Evolutionary conservation across 2,113 vertebrate genomes (phyloP).

Genomic region (Carlito syrichta): DNA sequence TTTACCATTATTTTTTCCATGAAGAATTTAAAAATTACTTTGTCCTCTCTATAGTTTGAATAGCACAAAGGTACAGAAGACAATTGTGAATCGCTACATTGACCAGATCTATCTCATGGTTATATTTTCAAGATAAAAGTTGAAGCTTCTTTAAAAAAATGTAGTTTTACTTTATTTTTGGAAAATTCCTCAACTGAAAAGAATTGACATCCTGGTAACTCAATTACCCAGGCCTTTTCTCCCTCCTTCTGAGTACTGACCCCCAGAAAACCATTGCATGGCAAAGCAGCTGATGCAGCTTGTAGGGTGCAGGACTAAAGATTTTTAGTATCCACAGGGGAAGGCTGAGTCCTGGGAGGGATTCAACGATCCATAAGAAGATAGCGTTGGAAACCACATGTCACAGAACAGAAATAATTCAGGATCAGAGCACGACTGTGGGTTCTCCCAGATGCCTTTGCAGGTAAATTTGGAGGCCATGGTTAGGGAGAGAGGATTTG

Average conservation of each 20-base stretch:
- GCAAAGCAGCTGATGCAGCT: background rate
- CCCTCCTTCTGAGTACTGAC: conserved; percentile 26
- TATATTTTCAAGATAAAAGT: conserved; percentile 53
- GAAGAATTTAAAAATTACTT: background rate
- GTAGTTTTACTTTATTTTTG: conserved; percentile 58
- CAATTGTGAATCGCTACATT: background rate
- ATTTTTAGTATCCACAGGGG: conserved; percentile 53
- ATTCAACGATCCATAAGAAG: conserved; percentile 55
- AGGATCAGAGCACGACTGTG: background rate
- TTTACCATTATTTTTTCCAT: background rate
- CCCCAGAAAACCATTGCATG: background rate
- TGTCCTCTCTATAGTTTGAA: background rate
- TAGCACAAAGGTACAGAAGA: background rate
- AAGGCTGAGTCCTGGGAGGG: conserved; percentile 45
- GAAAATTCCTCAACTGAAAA: conserved; percentile 43
- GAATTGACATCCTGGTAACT: conserved; percentile 42
- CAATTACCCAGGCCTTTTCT: background rate
- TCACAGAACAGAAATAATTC: conserved; percentile 45
- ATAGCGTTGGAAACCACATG: conserved; percentile 8
- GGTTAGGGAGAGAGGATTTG: background rate
- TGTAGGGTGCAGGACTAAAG: conserved; percentile 38
- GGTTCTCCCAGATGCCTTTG: background rate
- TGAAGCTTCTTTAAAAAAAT: background rate
- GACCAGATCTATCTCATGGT: conserved; percentile 23
- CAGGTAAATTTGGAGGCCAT: conserved; percentile 5